Conservation (phyloP, 23 tunicate species). For the Styela clava region DNA sequence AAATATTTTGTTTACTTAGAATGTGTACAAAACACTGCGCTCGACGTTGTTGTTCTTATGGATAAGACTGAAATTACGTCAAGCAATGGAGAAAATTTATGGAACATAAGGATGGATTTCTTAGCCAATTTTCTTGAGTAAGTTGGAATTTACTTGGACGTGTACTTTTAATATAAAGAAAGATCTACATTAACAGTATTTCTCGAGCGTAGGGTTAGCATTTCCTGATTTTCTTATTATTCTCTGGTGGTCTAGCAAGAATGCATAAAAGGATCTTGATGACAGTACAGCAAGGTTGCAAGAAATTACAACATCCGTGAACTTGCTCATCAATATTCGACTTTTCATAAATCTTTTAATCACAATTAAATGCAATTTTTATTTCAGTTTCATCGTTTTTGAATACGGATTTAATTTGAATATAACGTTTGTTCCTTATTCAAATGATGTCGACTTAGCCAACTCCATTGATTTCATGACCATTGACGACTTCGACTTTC, state of each 20-base stretch:
- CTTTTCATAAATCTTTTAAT: too few relatives aligned
- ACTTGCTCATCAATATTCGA: too few relatives aligned
- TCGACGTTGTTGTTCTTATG: slow-evolving; percentile 10
- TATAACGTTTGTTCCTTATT: slow-evolving; percentile 1
- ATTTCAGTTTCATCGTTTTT: background rate
- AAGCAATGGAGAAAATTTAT: background rate
- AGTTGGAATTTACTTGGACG: background rate
- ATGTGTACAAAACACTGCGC: background rate
- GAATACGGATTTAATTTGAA: background rate
- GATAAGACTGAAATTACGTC: background rate
- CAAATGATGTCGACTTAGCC: slow-evolving; percentile 5
- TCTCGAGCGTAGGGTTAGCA: too few relatives aligned
- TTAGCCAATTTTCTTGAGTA: background rate
- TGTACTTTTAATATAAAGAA: background rate
- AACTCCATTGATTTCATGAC: background rate
- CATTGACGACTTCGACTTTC: background rate
- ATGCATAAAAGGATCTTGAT: too few relatives aligned
- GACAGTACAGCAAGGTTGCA: too few relatives aligned
- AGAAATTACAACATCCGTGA: too few relatives aligned
- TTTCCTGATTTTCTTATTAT: too few relatives aligned
- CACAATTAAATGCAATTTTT: too few relatives aligned
- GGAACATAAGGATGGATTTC: background rate
- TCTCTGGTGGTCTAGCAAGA: too few relatives aligned
- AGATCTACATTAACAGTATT: too few relatives aligned
- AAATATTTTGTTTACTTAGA: background rate